These are phyloP conservation scores for Zoanthus gigantus DNA, from an alignment of 92 coral and sea anemone genomes.

Conservation along the genomic window DNA sequence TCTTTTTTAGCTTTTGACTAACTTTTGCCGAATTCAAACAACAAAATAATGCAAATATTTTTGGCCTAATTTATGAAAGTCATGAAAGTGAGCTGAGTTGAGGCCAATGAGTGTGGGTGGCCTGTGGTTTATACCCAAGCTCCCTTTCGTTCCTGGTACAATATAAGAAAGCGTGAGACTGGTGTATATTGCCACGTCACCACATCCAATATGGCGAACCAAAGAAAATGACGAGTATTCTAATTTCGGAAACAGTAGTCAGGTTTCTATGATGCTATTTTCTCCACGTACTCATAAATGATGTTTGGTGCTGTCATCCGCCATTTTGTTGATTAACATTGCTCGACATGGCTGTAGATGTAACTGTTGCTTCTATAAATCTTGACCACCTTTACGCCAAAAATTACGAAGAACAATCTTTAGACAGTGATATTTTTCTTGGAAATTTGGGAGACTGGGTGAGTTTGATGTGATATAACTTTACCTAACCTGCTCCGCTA, in stretches of 20 bases:
- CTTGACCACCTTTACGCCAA: conserved; percentile 89
- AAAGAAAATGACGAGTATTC: conserved; percentile 70
- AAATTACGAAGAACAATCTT: conserved; percentile 13
- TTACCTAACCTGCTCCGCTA: too few relatives aligned
- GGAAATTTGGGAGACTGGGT: conserved; percentile 38
- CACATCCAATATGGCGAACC: conserved; percentile 71
- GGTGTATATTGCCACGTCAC: conserved; percentile 83
- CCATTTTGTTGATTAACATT: conserved; percentile 14
- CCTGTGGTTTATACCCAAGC: not conserved
- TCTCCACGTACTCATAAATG: conserved; percentile 75
- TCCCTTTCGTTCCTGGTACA: too few relatives aligned
- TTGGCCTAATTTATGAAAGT: too few relatives aligned
- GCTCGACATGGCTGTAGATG: conserved; percentile 74
- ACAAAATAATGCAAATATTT: too few relatives aligned
- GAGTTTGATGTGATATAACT: not conserved
- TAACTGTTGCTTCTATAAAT: conserved; percentile 70
- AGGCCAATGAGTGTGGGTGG: not conserved
- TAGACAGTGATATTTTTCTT: conserved; percentile 33
- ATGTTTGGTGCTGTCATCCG: conserved; percentile 50
- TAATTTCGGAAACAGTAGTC: conserved; percentile 60
- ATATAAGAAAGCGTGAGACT: conserved; percentile 15
- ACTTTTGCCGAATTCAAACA: too few relatives aligned
- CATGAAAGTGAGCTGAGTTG: too few relatives aligned
- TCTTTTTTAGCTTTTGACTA: too few relatives aligned
- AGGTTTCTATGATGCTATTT: conserved; percentile 52